Base-by-base conservation (phyloP, 2,888 invertebrate genomes). In the Empis livida region DNA sequence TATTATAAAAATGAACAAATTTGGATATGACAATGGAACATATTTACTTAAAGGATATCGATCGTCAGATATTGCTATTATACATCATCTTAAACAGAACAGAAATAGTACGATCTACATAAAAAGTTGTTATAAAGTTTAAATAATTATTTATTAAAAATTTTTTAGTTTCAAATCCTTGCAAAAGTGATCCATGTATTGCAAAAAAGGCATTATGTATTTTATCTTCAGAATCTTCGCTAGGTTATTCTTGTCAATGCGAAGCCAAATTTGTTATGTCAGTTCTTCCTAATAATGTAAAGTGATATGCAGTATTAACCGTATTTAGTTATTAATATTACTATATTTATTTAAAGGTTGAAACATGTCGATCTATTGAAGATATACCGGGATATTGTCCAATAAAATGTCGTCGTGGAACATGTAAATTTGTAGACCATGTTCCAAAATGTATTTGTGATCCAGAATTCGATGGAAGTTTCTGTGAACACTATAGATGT, bases 401-500 rank as follows among this genome's bases (percentile, higher is more conserved):
- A 1, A 61, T 79, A 42, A 63, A 74, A 55, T 76, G 82, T 66
- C 71, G 82, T 64, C 72, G 75, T 45, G 82, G 84, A 50, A 71
- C 67, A 10, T 80, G 83, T 61, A 67, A 72, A 55, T 59, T 74
- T 42, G 65, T 70, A 4, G 67, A 71, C 40, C 67, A 72, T 55
- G 71, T 72, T 20, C 76, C 74, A 14, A 73, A 76, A 62, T 86
- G 86, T 70, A 65, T 72, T 53, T 86, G 87, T 59, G 71, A 75
- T 30, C 68, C 77, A 0, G 72, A 73, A 43, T 87, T 78, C 65
- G 73, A 74, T 38, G 84, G 87, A 15, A 71, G 74, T 51, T 65
- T 73, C 43, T 87, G 87, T 68, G 77, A 82, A 61, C 74, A 76
- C 57, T 81, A 78, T 63, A 73, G 78, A 47, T 85, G 85, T 61